phyloP scores from a whole-genome alignment of 2,797 vertebrate genomes.

The Lutjanus campechanus region DNA sequence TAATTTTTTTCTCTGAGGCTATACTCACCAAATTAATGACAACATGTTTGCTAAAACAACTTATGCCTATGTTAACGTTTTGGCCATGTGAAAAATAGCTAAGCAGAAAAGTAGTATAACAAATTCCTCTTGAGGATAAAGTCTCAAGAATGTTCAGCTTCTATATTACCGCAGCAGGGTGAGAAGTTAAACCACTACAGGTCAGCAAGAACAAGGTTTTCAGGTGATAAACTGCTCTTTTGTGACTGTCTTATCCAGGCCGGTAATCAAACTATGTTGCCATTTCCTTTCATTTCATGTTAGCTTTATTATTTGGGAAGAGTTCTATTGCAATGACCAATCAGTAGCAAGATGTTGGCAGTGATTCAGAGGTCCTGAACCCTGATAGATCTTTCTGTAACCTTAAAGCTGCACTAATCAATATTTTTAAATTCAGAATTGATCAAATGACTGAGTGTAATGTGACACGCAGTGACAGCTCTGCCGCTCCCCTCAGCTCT shows the following conservation, averaged over 20 bases:
- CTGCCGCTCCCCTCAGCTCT: not conserved
- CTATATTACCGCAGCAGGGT: not conserved
- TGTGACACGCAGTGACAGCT: not conserved
- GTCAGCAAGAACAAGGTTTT: constrained; percentile 9
- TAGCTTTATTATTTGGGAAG: not conserved
- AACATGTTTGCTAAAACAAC: not conserved
- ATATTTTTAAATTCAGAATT: not conserved
- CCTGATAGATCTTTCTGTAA: not conserved
- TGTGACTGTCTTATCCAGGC: not conserved
- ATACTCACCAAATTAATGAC: not conserved
- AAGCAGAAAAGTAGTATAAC: not conserved
- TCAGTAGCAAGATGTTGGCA: not conserved
- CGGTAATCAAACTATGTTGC: not conserved
- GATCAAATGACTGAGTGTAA: not conserved
- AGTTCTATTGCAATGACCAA: not conserved
- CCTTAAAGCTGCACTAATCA: not conserved
- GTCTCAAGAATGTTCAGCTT: not conserved
- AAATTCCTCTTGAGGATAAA: not conserved
- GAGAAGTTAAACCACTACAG: constrained; percentile 11
- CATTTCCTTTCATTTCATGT: not conserved
- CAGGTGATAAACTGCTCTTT: not conserved
- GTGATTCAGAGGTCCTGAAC: not conserved
- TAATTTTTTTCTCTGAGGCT: not conserved
- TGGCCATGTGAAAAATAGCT: not conserved
- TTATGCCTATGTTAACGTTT: not conserved